phyloP scores from a whole-genome alignment of 1,140 invertebrate species.

The Aphelinus certus region DNA sequence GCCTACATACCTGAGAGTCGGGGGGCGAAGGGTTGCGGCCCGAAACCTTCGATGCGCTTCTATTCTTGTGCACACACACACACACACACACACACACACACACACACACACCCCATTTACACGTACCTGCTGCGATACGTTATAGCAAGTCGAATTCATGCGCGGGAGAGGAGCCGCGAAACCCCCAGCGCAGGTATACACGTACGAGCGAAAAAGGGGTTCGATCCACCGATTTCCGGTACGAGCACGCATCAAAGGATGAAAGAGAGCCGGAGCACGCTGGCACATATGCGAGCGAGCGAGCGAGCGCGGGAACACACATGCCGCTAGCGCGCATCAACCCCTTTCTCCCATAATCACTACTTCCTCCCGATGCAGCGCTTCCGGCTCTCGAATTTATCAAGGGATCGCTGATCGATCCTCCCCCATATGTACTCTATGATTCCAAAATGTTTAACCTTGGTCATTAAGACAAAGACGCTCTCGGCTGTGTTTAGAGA shows the following conservation, averaged over 20 bases:
- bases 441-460: slow-evolving; percentile 19
- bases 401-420: slow-evolving; percentile 4
- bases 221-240: slow-evolving; percentile 24
- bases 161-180: background rate
- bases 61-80: background rate
- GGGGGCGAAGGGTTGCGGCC: too few species aligned
- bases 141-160: background rate
- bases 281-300: too few species aligned
- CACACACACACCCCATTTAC: too few species aligned
- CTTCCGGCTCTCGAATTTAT: slow-evolving; percentile 3
- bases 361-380: slow-evolving; percentile 11
- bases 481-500: too few species aligned
- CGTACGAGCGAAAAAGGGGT: slow-evolving; percentile 2
- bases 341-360: background rate
- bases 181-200: background rate
- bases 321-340: background rate
- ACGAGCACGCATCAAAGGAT: background rate
- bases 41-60: background rate
- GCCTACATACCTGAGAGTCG: too few species aligned
- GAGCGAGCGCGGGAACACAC: background rate
- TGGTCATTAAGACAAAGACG: slow-evolving; percentile 23
- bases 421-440: background rate
- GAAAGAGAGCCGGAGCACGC: background rate
- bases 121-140: too few species aligned
- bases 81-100: too few species aligned